Percentiles rank a stretch among this genome's conserved stretches.
Evolutionary conservation across 2,797 vertebrate species (phyloP).

Genomic region (Rousettus madagascariensis): DNA sequence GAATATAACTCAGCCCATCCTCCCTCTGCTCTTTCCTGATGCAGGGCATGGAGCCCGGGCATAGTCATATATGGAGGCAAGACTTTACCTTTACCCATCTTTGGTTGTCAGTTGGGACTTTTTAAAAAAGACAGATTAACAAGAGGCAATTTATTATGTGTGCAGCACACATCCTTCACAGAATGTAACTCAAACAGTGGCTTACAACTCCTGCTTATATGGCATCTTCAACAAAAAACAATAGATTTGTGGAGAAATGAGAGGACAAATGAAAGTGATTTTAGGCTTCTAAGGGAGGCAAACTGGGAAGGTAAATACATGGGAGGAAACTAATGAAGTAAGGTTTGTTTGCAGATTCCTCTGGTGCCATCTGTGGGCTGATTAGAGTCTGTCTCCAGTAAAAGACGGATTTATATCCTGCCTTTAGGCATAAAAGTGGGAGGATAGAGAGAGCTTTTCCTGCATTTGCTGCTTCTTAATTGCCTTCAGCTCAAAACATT

Average conservation of each 20-base stretch:
- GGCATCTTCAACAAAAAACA: background rate
- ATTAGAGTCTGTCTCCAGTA: background rate
- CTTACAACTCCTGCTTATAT: background rate
- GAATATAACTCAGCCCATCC: background rate
- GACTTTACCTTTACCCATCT: too few relatives aligned
- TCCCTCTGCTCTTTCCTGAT: background rate
- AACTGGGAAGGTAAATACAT: background rate
- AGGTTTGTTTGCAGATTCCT: background rate
- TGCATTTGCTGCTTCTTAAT: background rate
- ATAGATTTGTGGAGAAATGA: background rate
- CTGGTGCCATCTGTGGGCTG: background rate
- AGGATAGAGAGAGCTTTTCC: background rate
- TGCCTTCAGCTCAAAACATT: background rate
- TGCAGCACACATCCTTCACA: background rate
- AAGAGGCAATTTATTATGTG: background rate
- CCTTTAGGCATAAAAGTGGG: background rate
- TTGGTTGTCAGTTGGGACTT: background rate
- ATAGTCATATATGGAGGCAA: background rate
- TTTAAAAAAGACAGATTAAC: background rate
- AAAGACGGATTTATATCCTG: background rate
- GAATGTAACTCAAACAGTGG: background rate
- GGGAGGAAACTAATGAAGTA: background rate
- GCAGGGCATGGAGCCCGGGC: background rate
- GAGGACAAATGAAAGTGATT: background rate
- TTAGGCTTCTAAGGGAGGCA: background rate